Base-by-base conservation (phyloP, 2,888 invertebrate species). In the Ceriagrion tenellum region DNA sequence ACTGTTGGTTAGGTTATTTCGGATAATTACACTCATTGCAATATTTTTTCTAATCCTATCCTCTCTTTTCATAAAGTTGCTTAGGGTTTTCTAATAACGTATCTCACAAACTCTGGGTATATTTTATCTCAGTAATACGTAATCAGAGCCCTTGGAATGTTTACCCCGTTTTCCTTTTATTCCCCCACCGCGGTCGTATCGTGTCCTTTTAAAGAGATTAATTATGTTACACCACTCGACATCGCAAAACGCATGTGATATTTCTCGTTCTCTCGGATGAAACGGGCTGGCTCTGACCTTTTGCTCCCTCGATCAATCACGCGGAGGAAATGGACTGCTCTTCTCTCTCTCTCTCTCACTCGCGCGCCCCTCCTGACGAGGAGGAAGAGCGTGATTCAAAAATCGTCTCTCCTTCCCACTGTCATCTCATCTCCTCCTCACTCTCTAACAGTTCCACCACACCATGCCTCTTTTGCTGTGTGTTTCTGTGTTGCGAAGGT, bases 221-320 rank as follows among this genome's bases (percentile, higher is more conserved):
- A 89, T 55, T 20, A 89, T 23, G 55, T 55, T n/a, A 26, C 89
- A n/a, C 55, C 47, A 2, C 55, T 20, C 26, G 55, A 20, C 3
- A n/a, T 55, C 35, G n/a, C 89, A 89, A 89, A 55, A 35, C 20
- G 47, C 55, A 4, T 47, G 55, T 16, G 13, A 55, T 55, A 55
- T 88, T 89, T 55, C 35, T 20, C 55, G 23, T 55, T 55, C 55
- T 35, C 13, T 89, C n/a, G 26, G 89, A n/a, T 13, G 26, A 26
- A 6, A 2, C 26, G 55, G 10, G 12, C 26, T 12, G 55, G 18
- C 16, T 26, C 89, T 55, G 55, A 55, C 55, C 89, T 55, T 88
- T 55, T 89, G 55, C 55, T 3, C 30, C 16, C 26, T 89, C 89
- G 89, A 89, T 89, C 89, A 89, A 89, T 89, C 89, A 89, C 26